These are phyloP conservation scores for Onchidella celtica DNA, from an alignment of 2,888 invertebrate genomes.

Conservation along the genomic window DNA sequence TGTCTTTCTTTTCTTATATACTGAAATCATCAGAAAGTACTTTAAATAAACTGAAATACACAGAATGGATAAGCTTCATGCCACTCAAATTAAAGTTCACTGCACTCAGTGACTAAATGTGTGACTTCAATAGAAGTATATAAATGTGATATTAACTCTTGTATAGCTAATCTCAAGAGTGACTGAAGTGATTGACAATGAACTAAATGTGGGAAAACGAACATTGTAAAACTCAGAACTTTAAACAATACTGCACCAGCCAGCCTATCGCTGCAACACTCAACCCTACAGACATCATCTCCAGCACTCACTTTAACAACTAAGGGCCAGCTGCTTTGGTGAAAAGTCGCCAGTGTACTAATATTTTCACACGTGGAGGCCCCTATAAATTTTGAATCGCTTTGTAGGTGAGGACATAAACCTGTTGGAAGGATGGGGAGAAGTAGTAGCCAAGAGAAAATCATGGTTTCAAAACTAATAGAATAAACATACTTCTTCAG, in stretches of 20 bases:
- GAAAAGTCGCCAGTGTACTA: slow-evolving; percentile 33
- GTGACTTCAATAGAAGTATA: no score
- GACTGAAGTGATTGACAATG: no score
- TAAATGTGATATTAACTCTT: no score
- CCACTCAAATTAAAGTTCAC: no score
- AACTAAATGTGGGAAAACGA: slow-evolving; percentile 28
- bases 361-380: slow-evolving; percentile 8
- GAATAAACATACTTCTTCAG: no score
- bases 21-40: no score
- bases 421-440: slow-evolving; percentile 38
- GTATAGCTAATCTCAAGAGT: no score
- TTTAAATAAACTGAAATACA: no score
- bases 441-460: slow-evolving; percentile 2
- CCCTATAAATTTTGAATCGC: slow-evolving; percentile 40
- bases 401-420: slow-evolving; percentile 51
- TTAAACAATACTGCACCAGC: slow-evolving; percentile 35
- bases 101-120: no score
- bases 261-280: slow-evolving; percentile 29
- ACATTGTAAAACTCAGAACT: slow-evolving; percentile 25
- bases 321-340: slow-evolving; percentile 19
- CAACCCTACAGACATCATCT: slow-evolving; percentile 5
- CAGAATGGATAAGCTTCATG: no score
- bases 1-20: no score
- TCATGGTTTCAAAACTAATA: not conserved
- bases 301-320: slow-evolving; percentile 41